Evolutionary conservation across 64 coral and sea anemone species (phyloP).

Genomic region (Dendronephthya gigantea): DNA sequence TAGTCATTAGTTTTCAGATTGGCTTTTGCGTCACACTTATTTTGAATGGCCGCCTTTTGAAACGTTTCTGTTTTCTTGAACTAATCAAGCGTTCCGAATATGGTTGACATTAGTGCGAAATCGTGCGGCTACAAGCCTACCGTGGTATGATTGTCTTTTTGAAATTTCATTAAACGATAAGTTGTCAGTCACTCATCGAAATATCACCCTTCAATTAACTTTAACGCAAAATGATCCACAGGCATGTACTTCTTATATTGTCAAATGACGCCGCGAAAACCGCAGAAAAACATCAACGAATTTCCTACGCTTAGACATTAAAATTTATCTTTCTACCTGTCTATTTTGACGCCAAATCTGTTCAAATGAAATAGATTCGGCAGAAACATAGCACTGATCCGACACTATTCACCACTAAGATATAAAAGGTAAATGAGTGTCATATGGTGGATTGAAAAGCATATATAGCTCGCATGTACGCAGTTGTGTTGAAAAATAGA

Average conservation of each 20-base stretch:
- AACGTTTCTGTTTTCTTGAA: not conserved
- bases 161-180: conserved; percentile 19
- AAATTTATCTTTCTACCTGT: not conserved
- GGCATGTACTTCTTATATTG: not conserved
- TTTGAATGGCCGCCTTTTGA: not conserved
- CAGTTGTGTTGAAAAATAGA: no score
- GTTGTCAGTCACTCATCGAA: not conserved
- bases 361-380: not conserved
- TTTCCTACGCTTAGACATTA: not conserved
- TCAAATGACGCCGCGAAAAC: not conserved
- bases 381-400: not conserved
- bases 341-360: not conserved
- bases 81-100: not conserved
- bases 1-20: not conserved
- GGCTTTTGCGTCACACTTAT: not conserved
- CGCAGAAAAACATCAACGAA: not conserved
- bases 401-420: not conserved
- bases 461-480: no score
- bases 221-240: not conserved
- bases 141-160: not conserved
- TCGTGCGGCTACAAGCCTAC: not conserved
- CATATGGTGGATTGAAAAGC: not conserved
- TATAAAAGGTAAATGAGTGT: not conserved
- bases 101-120: not conserved
- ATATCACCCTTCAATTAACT: not conserved